Percentiles rank a stretch among this genome's conserved stretches.
Evolutionary conservation across 1,140 invertebrate species (phyloP).

Genomic region (Diabrotica undecimpunctata): DNA sequence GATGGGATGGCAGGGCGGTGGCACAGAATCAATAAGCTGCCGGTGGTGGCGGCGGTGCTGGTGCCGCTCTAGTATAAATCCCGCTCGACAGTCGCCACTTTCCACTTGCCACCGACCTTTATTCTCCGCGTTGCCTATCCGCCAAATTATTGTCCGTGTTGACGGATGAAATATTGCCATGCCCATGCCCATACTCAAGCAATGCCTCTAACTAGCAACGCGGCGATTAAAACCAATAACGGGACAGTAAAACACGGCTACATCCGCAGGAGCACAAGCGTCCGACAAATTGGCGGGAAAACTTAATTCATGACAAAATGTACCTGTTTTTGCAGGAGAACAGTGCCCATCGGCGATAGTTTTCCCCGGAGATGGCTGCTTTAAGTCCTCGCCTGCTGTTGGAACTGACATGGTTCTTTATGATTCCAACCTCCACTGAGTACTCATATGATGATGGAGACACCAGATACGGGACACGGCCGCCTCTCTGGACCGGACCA

Average conservation of each 20-base stretch:
- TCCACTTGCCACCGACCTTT: neutral
- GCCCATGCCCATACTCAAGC: neutral
- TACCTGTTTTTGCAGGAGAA: constrained; percentile 20
- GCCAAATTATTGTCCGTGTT: neutral
- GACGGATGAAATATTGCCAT: too few relatives aligned
- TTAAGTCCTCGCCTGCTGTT: constrained; percentile 8
- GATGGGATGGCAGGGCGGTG: constrained; percentile 14
- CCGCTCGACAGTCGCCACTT: neutral
- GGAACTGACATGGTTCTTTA: constrained; percentile 12
- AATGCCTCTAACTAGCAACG: neutral
- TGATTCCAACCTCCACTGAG: constrained; percentile 9
- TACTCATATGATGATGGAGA: constrained; percentile 8
- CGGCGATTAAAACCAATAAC: neutral
- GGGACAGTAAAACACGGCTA: neutral
- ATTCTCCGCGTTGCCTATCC: neutral
- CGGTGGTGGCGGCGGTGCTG: neutral
- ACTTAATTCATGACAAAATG: constrained; percentile 4
- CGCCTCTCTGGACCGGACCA: constrained; percentile 12
- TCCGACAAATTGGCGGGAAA: neutral
- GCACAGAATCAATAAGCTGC: constrained; percentile 10
- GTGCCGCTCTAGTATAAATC: neutral
- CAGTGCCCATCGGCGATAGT: constrained; percentile 17
- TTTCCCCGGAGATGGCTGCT: constrained; percentile 14
- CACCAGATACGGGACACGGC: constrained; percentile 6
- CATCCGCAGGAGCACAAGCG: neutral